Base-by-base conservation (phyloP, 2,888 invertebrate genomes). In the Oscheius sp. region DNA sequence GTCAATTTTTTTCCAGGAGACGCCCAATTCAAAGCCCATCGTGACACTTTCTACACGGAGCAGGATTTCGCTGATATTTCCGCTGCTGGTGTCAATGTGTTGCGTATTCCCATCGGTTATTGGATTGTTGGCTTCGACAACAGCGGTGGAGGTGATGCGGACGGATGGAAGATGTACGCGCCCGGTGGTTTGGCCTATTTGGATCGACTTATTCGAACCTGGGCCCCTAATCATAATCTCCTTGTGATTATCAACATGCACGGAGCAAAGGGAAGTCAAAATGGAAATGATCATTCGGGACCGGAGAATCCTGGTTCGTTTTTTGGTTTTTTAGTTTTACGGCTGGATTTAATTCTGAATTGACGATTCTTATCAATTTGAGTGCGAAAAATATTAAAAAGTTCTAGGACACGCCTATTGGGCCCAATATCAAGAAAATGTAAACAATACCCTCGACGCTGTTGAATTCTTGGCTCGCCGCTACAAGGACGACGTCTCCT, bases 221-320 rank as follows among this genome's bases (percentile, higher is more conserved):
- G 64, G 64, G 64, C 25, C 16, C 55, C 21, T 21, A 16, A 21
- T 5, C 55, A 55, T 23, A 55, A 55, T 25, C 16, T 64, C 5
- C 49, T 64, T 6, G 49, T 64, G 21, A 45, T 64, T 16, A 23
- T 64, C n/a, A 45, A 18, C 29, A 46, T 64, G 23, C 64, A 64
- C 49, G 64, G 27, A 25, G 64, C 64, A 9, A 64, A 64, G 29
- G 64, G 64, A 46, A 49, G 49, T 46, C 64, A 64, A 16, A 64
- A 64, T 46, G 64, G 49, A 64, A 41, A 49, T n/a, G 64, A 64
- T 23, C 46, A 64, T 27, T 18, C 18, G n/a, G 46, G 18, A 27
- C 49, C 64, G 13, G 25, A 46, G 27, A 27, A 49, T 23, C 64
- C 64, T 16, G 64, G 64, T 27, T n/a, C 18, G 27, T 3, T n/a